These are phyloP conservation scores for Luffia ferchaultella DNA, from an alignment of 2,888 invertebrate genomes.

Conservation along the genomic window DNA sequence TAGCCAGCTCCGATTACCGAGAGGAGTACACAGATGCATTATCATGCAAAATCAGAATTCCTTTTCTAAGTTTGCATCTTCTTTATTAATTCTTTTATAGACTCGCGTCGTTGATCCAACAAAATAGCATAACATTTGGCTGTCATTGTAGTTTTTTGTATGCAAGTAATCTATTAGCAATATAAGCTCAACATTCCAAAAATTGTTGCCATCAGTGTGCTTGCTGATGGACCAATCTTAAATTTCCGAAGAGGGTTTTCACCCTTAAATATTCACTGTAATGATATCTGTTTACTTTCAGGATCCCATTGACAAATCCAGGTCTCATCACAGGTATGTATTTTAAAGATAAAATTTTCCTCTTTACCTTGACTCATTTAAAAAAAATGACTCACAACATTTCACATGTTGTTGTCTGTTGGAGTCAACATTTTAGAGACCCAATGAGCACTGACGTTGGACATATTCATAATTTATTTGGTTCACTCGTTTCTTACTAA, in stretches of 20 bases:
- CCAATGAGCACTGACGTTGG: background rate
- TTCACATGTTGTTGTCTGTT: background rate
- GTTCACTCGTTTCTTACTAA: background rate
- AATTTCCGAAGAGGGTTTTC: background rate
- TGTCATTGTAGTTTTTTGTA: background rate
- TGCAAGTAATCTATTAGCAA: background rate
- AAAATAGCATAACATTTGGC: background rate
- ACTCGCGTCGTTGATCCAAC: background rate
- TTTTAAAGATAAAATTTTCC: background rate
- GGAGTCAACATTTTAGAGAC: background rate
- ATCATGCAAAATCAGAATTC: background rate
- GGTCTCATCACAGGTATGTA: no score
- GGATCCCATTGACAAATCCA: background rate
- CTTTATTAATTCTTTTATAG: background rate
- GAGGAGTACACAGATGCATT: background rate
- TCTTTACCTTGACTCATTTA: background rate
- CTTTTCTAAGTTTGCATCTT: background rate
- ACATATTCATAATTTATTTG: background rate
- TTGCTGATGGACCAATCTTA: background rate
- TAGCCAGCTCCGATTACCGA: background rate
- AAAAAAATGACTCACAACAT: background rate
- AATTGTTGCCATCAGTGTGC: background rate
- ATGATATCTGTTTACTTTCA: background rate
- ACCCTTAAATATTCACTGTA: background rate
- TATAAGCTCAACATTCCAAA: background rate